A percentile compares a stretch with the other conserved stretches of the same genome.
Evolutionary conservation across 2,113 vertebrate species (phyloP).

Genomic region (Polyodon spathula): DNA sequence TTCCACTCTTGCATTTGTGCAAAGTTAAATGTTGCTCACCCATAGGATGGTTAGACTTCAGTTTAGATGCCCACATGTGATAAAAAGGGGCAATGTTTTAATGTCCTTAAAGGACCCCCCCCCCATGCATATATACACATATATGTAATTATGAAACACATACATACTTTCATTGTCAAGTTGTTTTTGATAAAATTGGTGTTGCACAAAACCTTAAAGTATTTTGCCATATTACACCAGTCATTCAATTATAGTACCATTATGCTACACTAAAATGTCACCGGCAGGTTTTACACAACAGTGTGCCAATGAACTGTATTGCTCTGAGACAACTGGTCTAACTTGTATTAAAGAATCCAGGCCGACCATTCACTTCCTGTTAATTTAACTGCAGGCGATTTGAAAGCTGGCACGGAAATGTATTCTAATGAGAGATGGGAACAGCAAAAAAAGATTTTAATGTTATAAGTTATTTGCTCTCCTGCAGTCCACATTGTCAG

Average conservation of each 20-base stretch:
- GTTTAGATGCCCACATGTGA: too few relatives aligned
- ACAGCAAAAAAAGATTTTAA: slow-evolving; percentile 18
- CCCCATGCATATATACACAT: too few relatives aligned
- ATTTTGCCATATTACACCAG: too few relatives aligned
- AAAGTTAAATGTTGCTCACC: slow-evolving; percentile 30
- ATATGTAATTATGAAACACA: too few relatives aligned
- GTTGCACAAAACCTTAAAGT: too few relatives aligned
- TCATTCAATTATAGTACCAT: too few relatives aligned
- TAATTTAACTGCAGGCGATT: slow-evolving; percentile 46
- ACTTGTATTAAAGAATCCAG: slow-evolving; percentile 43
- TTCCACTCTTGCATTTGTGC: slow-evolving; percentile 23
- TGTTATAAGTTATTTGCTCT: slow-evolving; percentile 25
- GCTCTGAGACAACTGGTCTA: slow-evolving; percentile 32
- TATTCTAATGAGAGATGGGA: slow-evolving; percentile 44
- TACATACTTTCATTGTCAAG: too few relatives aligned
- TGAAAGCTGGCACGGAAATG: slow-evolving; percentile 32
- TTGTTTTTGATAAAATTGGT: too few relatives aligned
- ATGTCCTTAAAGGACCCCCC: too few relatives aligned
- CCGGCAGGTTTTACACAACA: slow-evolving; percentile 16
- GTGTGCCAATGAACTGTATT: slow-evolving; percentile 20
- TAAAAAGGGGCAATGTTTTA: too few relatives aligned
- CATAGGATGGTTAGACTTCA: too few relatives aligned
- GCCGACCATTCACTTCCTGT: slow-evolving; percentile 50
- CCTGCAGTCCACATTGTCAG: slow-evolving; percentile 17
- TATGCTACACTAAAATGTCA: too few relatives aligned